Percentiles rank a stretch among this genome's conserved stretches.
phyloP scores from a whole-genome alignment of 23 tunicate species.

The Halocynthia roretzi region DNA sequence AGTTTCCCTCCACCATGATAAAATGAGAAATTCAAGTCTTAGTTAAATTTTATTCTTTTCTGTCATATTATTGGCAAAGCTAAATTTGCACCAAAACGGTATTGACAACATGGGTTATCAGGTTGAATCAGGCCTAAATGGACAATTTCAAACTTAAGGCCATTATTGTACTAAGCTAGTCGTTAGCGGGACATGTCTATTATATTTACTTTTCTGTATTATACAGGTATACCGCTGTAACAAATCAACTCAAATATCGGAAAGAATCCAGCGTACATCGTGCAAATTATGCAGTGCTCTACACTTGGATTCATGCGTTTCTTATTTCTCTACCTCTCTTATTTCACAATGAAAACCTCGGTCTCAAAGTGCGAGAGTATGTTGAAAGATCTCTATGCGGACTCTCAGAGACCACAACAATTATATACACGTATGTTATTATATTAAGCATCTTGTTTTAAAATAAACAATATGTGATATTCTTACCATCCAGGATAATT shows the following conservation, averaged over 20 bases:
- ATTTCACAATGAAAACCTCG: constrained; percentile 58
- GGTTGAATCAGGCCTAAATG: no score
- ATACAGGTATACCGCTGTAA: constrained; percentile 52
- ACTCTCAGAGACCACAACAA: constrained; percentile 49
- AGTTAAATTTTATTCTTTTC: no score
- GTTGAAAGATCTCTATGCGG: constrained; percentile 79
- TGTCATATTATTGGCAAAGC: no score
- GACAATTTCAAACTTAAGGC: no score
- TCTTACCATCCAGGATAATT: constrained; percentile 10
- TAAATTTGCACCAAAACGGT: no score
- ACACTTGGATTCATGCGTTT: constrained; percentile 86
- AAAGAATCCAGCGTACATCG: constrained; percentile 44
- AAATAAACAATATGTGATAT: no score
- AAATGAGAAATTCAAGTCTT: no score
- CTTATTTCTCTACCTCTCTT: constrained; percentile 63
- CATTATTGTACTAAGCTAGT: no score
- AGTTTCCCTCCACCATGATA: no score
- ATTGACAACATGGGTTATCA: no score
- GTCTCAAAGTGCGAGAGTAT: constrained; percentile 46
- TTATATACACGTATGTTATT: constrained; percentile 36
- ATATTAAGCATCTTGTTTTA: background rate
- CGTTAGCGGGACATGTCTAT: no score
- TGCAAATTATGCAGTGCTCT: constrained; percentile 74
- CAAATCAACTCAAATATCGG: constrained; percentile 27
- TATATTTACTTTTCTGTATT: constrained; percentile 1